Evolutionary conservation across 2,113 vertebrate species (phyloP).

Genomic region (Monarcha castaneiventris): DNA sequence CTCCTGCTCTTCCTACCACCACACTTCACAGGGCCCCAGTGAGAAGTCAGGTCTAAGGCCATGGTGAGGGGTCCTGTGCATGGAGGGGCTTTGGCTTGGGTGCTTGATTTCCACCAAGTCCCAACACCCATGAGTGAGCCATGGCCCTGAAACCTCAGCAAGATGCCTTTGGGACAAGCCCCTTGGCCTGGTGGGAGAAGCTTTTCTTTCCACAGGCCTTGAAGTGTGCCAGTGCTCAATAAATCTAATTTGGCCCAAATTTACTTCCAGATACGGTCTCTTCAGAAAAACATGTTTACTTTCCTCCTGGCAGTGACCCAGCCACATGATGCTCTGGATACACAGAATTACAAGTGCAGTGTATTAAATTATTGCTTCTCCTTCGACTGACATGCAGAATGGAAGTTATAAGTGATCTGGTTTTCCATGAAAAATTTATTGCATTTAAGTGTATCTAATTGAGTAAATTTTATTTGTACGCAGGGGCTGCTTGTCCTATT

Average conservation of each 20-base stretch:
- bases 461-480: background rate
- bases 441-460: background rate
- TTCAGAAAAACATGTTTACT: background rate
- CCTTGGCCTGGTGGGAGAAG: background rate
- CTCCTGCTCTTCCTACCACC: background rate
- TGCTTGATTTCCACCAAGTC: background rate
- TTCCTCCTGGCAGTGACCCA: background rate
- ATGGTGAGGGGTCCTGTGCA: no score
- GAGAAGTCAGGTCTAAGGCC: background rate
- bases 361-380: slow-evolving; percentile 5
- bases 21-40: background rate
- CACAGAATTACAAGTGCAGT: background rate
- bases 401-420: background rate
- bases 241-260: background rate
- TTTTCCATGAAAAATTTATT: background rate
- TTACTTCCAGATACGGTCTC: background rate
- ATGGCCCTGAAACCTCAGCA: background rate
- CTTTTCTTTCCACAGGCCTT: background rate
- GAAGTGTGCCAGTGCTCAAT: background rate
- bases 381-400: background rate
- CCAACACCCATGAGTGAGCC: fast-evolving
- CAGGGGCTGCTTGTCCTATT: background rate
- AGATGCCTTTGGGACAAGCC: background rate
- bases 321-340: background rate
- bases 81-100: background rate